phyloP scores from a whole-genome alignment of 37 sponge, comb jelly and placozoan genomes.

The Eunapius fragilis region DNA sequence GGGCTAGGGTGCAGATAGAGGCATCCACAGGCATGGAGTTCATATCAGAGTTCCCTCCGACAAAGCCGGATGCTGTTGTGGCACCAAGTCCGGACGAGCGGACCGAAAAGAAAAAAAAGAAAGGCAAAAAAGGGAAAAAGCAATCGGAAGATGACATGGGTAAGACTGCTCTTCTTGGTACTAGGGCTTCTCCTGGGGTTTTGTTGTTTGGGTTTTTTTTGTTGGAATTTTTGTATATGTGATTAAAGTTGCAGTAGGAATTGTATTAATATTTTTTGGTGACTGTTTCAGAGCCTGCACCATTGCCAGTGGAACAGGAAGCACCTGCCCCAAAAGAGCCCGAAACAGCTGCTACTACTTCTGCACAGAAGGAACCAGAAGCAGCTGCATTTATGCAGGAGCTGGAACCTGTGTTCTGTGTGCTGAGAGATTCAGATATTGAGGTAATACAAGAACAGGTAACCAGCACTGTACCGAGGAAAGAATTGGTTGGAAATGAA shows the following conservation, averaged over 20 bases:
- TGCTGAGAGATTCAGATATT: background rate
- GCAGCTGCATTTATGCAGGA: background rate
- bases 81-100: background rate
- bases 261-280: background rate
- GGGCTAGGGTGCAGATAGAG: background rate
- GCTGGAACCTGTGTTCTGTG: background rate
- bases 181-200: background rate
- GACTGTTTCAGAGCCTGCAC: background rate
- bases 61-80: background rate
- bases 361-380: background rate
- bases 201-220: no score
- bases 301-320: background rate
- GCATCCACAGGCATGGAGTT: background rate
- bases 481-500: background rate
- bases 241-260: no score
- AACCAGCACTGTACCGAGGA: background rate
- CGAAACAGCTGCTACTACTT: background rate
- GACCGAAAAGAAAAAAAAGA: background rate
- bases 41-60: conserved; percentile 13
- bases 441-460: background rate
- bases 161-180: background rate
- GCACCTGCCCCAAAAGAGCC: background rate
- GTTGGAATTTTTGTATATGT: no score
- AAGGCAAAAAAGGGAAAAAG: background rate
- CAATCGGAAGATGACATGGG: background rate